Base-by-base conservation (phyloP, 53 echinoderm and acorn worm genomes). In the Apostichopus leukothele region DNA sequence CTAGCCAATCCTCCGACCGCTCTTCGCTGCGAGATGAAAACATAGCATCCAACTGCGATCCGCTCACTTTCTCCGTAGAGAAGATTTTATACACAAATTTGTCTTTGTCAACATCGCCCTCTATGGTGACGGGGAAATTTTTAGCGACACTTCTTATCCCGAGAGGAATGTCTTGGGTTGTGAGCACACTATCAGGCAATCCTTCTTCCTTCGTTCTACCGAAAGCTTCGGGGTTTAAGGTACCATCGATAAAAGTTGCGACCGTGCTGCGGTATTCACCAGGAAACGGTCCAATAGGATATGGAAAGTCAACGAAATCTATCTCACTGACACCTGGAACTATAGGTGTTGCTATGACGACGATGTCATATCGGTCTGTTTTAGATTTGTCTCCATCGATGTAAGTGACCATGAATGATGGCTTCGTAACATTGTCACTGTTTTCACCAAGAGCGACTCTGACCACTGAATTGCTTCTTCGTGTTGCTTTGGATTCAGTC, bases 191-290 rank as follows among this genome's bases (percentile, higher is more conserved):
- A 13, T 76, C 90, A 2, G 99, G 96, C 6, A 94, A 73, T 4
- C 7, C 59, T 19, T 90, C 89, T 4, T 52, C 74, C 5, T 78
- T 50, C 8, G 68, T 73, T 50, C 78, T 67, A 12, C 95, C 94
- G 77, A 99, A 99, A 11, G 94, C 92, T n/a, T 84, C 76, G 19
- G 91, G 52, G 84, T 92, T 89, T 16, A 91, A 88, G n/a, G 21
- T 75, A 14, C 99, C 99, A 52, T 93, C 52, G 21, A 96, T 55
- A 57, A 94, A 91, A 18, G 90, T 93, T 16, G 99, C 91, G 4
- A 96, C 94, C 4, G 99, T 99, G 76, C 89, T 92, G 7, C 93
- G 92, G 53, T 96, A 99, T 51, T 93, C 86, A 0, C 95, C 96
- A 0, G 90, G 77, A 73, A 93, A 96, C 6, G 88, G 73, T 5